Conservation (phyloP, 2,888 invertebrate species). For the Limnephilus rhombicus region DNA sequence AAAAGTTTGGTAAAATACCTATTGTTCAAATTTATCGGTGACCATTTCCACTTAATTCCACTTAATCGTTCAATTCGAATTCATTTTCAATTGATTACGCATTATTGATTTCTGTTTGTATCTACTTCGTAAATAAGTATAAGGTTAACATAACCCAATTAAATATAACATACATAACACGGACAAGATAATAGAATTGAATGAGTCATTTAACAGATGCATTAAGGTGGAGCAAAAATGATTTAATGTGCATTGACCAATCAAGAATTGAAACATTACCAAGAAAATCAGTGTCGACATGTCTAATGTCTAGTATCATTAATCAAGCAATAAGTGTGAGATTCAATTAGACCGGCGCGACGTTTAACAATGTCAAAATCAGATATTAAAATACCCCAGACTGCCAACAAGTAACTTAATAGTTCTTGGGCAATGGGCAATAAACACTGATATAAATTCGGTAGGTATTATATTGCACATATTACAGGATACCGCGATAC, state of each 20-base stretch:
- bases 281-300: neutral
- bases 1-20: no score
- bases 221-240: neutral
- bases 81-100: no score
- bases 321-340: neutral
- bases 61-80: no score
- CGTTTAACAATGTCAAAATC: neutral
- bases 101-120: no score
- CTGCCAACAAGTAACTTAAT: conserved; percentile 7
- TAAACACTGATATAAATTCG: neutral
- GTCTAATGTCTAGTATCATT: neutral
- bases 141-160: no score
- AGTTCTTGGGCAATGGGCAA: neutral
- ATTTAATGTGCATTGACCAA: neutral
- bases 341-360: neutral
- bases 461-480: neutral
- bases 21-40: no score
- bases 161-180: neutral
- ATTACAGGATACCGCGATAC: no score
- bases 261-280: neutral
- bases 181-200: neutral
- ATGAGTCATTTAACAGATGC: neutral
- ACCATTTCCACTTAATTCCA: no score
- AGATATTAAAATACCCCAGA: neutral
- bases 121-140: no score